A percentile compares a stretch with the other conserved stretches of the same genome.
phyloP scores from a whole-genome alignment of 2,888 invertebrate genomes.

The Cremastinae sp. region DNA sequence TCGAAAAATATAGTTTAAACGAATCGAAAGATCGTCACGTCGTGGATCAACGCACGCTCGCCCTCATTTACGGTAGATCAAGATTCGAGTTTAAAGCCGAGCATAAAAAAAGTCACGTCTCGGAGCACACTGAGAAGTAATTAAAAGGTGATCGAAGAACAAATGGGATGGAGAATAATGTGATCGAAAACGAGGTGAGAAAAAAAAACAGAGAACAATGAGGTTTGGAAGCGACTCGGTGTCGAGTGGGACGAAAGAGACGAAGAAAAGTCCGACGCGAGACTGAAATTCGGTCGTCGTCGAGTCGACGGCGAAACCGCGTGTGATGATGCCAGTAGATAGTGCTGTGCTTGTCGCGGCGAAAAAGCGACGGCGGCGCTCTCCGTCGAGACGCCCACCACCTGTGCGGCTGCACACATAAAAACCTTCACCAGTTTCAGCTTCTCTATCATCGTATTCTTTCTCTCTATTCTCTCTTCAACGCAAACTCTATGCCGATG shows the following conservation, averaged over 20 bases:
- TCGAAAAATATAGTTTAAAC: neutral
- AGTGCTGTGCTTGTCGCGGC: slow-evolving; percentile 67
- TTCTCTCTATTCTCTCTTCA: slow-evolving; percentile 15
- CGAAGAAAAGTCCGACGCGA: slow-evolving; percentile 48
- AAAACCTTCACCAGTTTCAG: slow-evolving; percentile 56
- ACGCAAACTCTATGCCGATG: no score
- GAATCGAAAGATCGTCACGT: slow-evolving; percentile 21
- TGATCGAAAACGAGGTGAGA: neutral
- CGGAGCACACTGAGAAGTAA: neutral
- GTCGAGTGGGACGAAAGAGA: neutral
- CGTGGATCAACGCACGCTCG: neutral
- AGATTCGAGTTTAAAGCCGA: neutral
- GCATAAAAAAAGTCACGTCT: neutral
- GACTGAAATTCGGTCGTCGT: slow-evolving; percentile 48
- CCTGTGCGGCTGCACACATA: slow-evolving; percentile 68
- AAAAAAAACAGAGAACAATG: neutral
- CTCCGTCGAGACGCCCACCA: slow-evolving; percentile 74
- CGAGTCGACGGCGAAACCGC: slow-evolving; percentile 58
- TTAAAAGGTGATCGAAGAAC: neutral
- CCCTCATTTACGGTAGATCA: neutral
- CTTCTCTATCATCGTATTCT: slow-evolving; percentile 15
- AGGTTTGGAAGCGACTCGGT: neutral
- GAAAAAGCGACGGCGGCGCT: slow-evolving; percentile 66
- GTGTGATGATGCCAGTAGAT: slow-evolving; percentile 60
- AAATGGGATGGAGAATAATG: neutral